These are phyloP conservation scores for Galeopterus variegatus DNA, from an alignment of 2,113 vertebrate species.

Conservation along the genomic window DNA sequence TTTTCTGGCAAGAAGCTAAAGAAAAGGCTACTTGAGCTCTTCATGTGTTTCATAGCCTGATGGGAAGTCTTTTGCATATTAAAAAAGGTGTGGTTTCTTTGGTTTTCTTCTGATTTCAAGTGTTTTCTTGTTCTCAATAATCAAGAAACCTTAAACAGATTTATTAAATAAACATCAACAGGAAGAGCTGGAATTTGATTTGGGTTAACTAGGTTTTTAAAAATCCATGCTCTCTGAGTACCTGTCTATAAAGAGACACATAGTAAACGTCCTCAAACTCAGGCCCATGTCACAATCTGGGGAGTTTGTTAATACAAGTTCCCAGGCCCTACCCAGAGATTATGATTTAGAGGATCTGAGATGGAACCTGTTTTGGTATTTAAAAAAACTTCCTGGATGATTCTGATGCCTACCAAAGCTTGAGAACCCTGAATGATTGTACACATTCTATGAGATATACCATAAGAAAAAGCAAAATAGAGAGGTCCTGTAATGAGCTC, in stretches of 20 bases:
- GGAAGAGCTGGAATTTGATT: slow-evolving; percentile 4
- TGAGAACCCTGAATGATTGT: background rate
- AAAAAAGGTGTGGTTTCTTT: background rate
- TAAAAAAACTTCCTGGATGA: background rate
- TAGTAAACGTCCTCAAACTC: background rate
- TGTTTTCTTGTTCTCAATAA: slow-evolving; percentile 23
- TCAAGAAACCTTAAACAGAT: background rate
- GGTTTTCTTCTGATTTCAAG: slow-evolving; percentile 46
- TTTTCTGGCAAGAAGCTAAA: slow-evolving; percentile 20
- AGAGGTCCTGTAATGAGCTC: background rate
- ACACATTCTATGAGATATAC: background rate
- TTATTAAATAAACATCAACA: background rate
- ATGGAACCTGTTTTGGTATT: background rate
- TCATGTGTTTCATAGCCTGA: background rate
- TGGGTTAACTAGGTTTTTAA: background rate
- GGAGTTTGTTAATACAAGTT: slow-evolving; percentile 14
- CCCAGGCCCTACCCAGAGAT: background rate
- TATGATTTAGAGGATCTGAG: background rate
- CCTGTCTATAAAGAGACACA: background rate
- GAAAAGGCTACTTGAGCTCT: background rate
- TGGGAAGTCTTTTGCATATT: background rate
- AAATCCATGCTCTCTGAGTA: background rate
- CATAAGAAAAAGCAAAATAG: background rate
- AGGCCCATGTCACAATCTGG: background rate
- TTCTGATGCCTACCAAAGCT: background rate